phyloP scores from a whole-genome alignment of 2,888 invertebrate genomes.

The Caenorhabditis imperialis region DNA sequence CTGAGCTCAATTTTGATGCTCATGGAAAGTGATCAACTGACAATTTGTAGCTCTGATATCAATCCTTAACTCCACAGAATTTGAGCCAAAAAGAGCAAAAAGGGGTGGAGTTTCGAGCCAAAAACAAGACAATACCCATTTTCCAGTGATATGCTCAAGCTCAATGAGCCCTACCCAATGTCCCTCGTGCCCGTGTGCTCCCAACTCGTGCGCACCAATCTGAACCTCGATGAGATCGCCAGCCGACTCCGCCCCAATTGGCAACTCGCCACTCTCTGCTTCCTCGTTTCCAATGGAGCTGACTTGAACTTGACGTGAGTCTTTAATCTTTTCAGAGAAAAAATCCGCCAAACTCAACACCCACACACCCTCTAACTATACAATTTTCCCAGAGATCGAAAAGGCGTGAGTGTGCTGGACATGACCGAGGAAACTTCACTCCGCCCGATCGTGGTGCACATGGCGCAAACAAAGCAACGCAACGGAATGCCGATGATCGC shows the following conservation, averaged over 20 bases:
- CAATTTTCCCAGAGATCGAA: constrained; percentile 50
- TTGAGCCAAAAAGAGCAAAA: too few species aligned
- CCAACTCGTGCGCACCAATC: constrained; percentile 43
- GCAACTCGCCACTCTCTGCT: constrained; percentile 61
- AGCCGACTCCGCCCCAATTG: constrained; percentile 59
- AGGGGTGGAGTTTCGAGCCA: too few species aligned
- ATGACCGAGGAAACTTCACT: constrained; percentile 35
- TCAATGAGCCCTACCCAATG: constrained; percentile 22
- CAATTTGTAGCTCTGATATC: too few species aligned
- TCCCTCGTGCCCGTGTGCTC: constrained; percentile 36
- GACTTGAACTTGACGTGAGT: constrained; percentile 55
- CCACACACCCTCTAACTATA: too few species aligned
- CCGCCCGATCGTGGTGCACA: constrained; percentile 39
- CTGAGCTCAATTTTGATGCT: too few species aligned
- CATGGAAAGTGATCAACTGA: too few species aligned
- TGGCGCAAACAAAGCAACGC: constrained; percentile 38
- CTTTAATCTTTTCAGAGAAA: not conserved
- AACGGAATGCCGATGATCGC: constrained; percentile 55
- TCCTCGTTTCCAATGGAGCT: constrained; percentile 58
- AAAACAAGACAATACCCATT: constrained; percentile 1
- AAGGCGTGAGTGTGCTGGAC: constrained; percentile 47
- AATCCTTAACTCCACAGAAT: too few species aligned
- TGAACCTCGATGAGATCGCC: constrained; percentile 64
- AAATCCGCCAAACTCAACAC: not conserved
- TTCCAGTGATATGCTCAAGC: constrained; percentile 38